Evolutionary conservation across 2,113 vertebrate genomes (phyloP), one percentile per base, ranked within the genome.

Genomic region (Antechinus flavipes): DNA sequence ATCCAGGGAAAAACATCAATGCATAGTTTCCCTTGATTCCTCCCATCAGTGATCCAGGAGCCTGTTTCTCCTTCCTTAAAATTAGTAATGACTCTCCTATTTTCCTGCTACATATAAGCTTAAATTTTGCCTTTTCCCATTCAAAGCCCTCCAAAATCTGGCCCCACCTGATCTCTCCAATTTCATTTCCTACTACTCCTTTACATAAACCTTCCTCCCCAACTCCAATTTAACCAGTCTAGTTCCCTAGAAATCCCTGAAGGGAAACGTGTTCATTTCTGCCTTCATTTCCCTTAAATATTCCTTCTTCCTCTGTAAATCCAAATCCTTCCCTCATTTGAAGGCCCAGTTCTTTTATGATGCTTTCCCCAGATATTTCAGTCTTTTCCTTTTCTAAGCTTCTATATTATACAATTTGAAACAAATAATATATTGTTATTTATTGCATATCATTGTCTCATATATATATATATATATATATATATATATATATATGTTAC

Each of bases 1-100:
- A 96, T 91, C 54, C 91, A 35, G 42, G 84, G 95, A 50, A 91
- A 93, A 95, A 90, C 95, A 95, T 90, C 54, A 96, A 97, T 56
- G 50, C 90, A 95, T 92, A 47, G 90, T 90, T 95, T 95, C 94
- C 91, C 90, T 92, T 54, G 91, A 91, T 94, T 95, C 55, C 94
- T 92, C 56, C 58, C 89, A 61, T 30, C 23, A 19, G n/a, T 35
- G 52, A 58, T 94, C 54, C 90, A 23, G 68, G 68, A 84, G n/a
- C 7, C 68, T 76, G 16, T 84, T 26, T 84, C 30, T 84, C 68
- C 68, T 42, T 22, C 7, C 19, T 84, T 84, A 42, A 42, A 42
- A 84, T 42, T 8, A 84, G n/a, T 26, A 84, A 42, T 2, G n/a
- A 7, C 95, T 94, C 93, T 93, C 91, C 61, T 94, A 53, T 84